Conservation (phyloP, 2,888 invertebrate species). For the Acronicta leporina region DNA sequence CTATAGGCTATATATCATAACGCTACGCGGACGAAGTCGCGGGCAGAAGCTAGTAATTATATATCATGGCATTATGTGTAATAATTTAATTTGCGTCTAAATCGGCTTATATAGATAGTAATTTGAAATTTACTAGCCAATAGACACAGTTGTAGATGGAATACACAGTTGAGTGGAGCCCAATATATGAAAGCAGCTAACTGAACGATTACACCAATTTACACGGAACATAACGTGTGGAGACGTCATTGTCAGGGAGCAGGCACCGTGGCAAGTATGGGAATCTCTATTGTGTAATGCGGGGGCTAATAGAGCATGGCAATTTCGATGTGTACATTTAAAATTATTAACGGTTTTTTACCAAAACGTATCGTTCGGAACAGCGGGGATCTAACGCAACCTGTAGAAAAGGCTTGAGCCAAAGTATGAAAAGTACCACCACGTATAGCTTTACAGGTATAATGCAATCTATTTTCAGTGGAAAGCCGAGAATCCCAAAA, state of each 20-base stretch:
- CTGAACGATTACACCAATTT: constrained; percentile 72
- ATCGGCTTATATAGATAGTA: constrained; percentile 17
- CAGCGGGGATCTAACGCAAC: background rate
- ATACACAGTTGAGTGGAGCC: constrained; percentile 57
- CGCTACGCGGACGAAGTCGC: too few species aligned
- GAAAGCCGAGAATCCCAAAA: too few species aligned
- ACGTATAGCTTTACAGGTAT: background rate
- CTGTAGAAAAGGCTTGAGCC: background rate
- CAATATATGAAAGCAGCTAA: constrained; percentile 65
- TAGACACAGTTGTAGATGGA: constrained; percentile 17
- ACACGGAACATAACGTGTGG: constrained; percentile 76
- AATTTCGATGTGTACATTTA: constrained; percentile 47
- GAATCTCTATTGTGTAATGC: constrained; percentile 62
- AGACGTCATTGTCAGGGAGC: constrained; percentile 69
- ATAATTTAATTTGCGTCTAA: constrained; percentile 22
- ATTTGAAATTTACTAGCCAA: constrained; percentile 14
- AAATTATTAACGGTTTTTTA: constrained; percentile 31
- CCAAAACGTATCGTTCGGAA: background rate
- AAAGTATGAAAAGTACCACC: background rate
- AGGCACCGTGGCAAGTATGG: constrained; percentile 74
- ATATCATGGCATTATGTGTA: too few species aligned
- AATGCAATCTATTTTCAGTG: too few species aligned
- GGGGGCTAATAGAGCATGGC: constrained; percentile 55
- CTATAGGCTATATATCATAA: too few species aligned
- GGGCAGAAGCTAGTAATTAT: too few species aligned